phyloP scores from a whole-genome alignment of 2,797 vertebrate genomes.

The Acestrorhynchus altus region DNA sequence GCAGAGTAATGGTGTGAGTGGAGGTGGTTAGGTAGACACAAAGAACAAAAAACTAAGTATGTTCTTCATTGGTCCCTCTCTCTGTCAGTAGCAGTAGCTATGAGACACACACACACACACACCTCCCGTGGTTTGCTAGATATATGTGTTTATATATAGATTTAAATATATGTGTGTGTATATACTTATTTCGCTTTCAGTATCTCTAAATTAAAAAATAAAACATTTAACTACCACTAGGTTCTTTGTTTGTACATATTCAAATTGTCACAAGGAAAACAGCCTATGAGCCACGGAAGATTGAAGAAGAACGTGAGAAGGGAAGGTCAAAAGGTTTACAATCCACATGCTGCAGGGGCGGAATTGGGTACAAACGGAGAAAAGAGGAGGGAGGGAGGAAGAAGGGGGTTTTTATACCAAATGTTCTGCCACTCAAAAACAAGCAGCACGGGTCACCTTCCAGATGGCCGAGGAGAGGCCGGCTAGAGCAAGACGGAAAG shows the following conservation, averaged over 20 bases:
- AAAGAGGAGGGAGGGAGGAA: constrained; percentile 38
- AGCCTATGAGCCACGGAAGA: constrained; percentile 78
- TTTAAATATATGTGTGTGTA: constrained; percentile 47
- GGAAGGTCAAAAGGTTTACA: constrained; percentile 36
- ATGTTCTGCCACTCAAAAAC: constrained; percentile 12
- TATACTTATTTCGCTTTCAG: constrained; percentile 72
- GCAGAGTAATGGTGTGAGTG: constrained; percentile 65
- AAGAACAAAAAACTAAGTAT: constrained; percentile 63
- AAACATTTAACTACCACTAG: constrained; percentile 74
- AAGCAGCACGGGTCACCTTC: constrained; percentile 12
- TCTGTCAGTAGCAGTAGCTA: constrained; percentile 71
- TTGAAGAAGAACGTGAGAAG: constrained; percentile 48
- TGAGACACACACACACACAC: constrained; percentile 67
- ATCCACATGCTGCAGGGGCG: constrained; percentile 56
- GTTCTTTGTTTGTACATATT: constrained; percentile 73
- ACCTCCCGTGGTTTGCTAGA: constrained; percentile 48
- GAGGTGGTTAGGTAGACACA: constrained; percentile 61
- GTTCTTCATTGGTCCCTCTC: constrained; percentile 64
- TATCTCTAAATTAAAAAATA: constrained; percentile 69
- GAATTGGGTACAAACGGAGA: constrained; percentile 1
- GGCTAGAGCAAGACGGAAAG: constrained; percentile 2
- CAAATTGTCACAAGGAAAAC: constrained; percentile 78
- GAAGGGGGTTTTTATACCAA: constrained; percentile 19
- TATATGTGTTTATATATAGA: constrained; percentile 62
- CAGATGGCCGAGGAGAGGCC: constrained; percentile 24